Percentiles rank a stretch among this genome's conserved stretches.
Conservation (phyloP, 2,888 invertebrate genomes). For the Physocephala rufipes region DNA sequence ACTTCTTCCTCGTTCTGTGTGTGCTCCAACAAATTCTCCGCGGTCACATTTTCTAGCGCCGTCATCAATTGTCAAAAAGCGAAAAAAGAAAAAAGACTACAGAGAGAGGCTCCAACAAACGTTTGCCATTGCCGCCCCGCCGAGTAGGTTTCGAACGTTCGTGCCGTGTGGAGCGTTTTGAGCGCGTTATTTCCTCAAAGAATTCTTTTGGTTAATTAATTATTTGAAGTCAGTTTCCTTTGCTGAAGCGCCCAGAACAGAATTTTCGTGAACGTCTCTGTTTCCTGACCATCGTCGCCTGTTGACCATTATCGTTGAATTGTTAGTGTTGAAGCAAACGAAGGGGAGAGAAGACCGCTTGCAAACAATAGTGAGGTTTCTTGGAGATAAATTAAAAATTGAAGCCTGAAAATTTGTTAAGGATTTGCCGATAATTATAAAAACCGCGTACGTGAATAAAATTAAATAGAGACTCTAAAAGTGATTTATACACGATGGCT, state of each 20-base stretch:
- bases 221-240: neutral
- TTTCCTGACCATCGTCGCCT: constrained; percentile 16
- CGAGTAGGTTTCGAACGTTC: constrained; percentile 30
- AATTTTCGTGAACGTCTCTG: constrained; percentile 12
- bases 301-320: constrained; percentile 39
- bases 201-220: neutral
- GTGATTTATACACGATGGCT: constrained; percentile 67
- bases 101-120: neutral
- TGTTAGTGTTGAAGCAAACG: neutral
- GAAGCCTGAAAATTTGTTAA: neutral
- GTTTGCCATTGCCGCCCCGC: neutral
- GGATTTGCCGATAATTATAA: neutral
- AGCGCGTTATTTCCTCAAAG: constrained; percentile 21
- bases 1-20: neutral
- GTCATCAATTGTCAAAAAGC: neutral
- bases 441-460: neutral
- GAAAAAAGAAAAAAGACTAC: too few relatives aligned
- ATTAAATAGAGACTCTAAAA: constrained; percentile 19
- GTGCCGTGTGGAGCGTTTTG: constrained; percentile 29
- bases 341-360: constrained; percentile 25
- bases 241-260: constrained; percentile 24
- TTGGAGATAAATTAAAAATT: constrained; percentile 3
- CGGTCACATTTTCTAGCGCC: neutral
- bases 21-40: neutral
- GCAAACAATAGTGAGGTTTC: constrained; percentile 9